Percentiles rank a stretch among this genome's conserved stretches.
phyloP scores from a whole-genome alignment of 2,888 invertebrate species.

The Orchestes rusci region DNA sequence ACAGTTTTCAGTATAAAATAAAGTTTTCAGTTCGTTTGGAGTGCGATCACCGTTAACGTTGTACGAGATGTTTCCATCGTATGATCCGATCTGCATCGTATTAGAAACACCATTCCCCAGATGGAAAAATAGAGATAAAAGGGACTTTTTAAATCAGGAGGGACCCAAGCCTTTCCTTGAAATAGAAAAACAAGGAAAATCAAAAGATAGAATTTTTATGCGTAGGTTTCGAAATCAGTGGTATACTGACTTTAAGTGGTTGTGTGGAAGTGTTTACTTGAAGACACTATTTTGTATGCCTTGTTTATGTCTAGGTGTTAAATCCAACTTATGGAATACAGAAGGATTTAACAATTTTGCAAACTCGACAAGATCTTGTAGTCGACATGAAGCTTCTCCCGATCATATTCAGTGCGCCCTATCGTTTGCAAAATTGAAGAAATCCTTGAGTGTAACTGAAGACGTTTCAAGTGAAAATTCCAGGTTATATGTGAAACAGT shows the following conservation, averaged over 20 bases:
- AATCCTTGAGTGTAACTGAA: slow-evolving; percentile 4
- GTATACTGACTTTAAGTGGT: slow-evolving; percentile 6
- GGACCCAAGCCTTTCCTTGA: slow-evolving; percentile 2
- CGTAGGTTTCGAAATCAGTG: slow-evolving; percentile 4
- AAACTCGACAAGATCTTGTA: too few species aligned
- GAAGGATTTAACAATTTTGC: too few species aligned
- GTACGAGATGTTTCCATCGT: slow-evolving; percentile 1
- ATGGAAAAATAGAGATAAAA: slow-evolving; percentile 1
- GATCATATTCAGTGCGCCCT: too few species aligned
- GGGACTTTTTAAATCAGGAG: slow-evolving; percentile 4
- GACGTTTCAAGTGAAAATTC: slow-evolving; percentile 9
- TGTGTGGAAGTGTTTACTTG: slow-evolving; percentile 8
- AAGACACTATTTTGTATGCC: slow-evolving; percentile 12
- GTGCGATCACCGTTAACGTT: too few species aligned
- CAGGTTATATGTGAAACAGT: slow-evolving; percentile 8
- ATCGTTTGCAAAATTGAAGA: slow-evolving; percentile 7
- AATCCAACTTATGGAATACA: too few species aligned
- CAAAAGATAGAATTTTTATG: slow-evolving; percentile 3
- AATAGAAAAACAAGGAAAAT: background rate
- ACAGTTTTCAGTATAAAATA: too few species aligned
- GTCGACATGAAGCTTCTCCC: too few species aligned
- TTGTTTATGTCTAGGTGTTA: too few species aligned
- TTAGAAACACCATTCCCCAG: slow-evolving; percentile 6
- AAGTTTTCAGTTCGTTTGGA: too few species aligned
- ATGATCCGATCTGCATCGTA: slow-evolving; percentile 4